These are phyloP conservation scores for Cinclus cinclus DNA, from an alignment of 2,113 vertebrate species.

Conservation along the genomic window DNA sequence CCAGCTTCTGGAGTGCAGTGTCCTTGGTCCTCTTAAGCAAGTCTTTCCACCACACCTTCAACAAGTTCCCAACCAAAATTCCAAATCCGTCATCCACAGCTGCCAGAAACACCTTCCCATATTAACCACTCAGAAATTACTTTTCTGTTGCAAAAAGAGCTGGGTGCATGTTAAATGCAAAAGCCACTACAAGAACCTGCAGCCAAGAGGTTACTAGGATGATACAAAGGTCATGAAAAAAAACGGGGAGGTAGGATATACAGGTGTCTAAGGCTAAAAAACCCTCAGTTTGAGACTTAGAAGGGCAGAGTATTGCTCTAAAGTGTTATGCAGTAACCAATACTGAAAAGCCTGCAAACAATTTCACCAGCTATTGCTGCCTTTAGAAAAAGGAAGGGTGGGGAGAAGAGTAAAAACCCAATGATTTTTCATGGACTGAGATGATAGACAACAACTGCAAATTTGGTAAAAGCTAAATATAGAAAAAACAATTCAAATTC, in stretches of 20 bases:
- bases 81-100: neutral
- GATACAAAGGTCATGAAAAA: neutral
- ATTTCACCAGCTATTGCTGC: neutral
- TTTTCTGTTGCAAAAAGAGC: neutral
- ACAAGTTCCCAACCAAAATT: neutral
- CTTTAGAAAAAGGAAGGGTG: neutral
- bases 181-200: neutral
- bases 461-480: neutral
- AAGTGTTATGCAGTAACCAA: neutral
- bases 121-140: neutral
- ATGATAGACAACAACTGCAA: neutral
- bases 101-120: neutral
- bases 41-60: neutral
- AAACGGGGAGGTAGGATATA: accelerated
- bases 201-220: neutral
- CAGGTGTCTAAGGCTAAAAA: neutral
- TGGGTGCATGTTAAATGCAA: neutral
- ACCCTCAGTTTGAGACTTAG: neutral
- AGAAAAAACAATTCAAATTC: neutral
- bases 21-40: neutral
- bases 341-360: neutral
- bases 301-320: neutral
- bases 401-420: neutral
- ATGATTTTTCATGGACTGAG: neutral
- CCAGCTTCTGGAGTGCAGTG: accelerated